Base-by-base conservation (phyloP, 2,888 invertebrate species). In the Polyommatus iphigenia region DNA sequence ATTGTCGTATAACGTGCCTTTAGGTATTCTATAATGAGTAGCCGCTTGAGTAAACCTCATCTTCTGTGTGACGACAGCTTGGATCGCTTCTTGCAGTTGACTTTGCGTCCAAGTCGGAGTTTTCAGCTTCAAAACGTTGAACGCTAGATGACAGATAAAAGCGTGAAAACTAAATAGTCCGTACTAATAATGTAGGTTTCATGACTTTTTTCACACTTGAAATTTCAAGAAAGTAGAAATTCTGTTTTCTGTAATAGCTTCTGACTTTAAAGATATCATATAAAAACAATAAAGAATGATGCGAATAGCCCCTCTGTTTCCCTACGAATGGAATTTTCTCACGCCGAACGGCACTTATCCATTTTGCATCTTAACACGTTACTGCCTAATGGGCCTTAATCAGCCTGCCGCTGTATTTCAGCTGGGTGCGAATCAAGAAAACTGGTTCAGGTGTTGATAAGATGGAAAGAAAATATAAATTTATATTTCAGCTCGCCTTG, bases 11-110 rank as follows among this genome's bases (percentile, higher is more conserved):
- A 97, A 92, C 0, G 97, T 97, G 78, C 97, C 97, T 88, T 97
- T 97, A 0, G 97, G 97, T 86, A 97, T 96, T 79, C 96, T 95
- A 90, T 95, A 97, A 84, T 95, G 94, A 24, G 95, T 94, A 18
- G 96, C 95, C 0, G 97, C 97, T 88, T 96, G 96, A 6, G 97
- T 97, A 90, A 97, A 97, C 80, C 97, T 95, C 96, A 97, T 96
- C 87, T 95, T 95, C 89, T 97, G 97, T 4, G 95, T 96, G 83
- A 96, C 96, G 76, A 97, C 96, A 0, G 97, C 96, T 84, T 96
- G 95, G 81, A 97, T 96, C 72, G 97, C 97, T 86, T 96, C 96
- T 88, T 96, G 96, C 71, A 97, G 95, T 87, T 96, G 96, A 79
- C 94, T 95, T 85, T 96, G 96, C 15, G 96, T 96, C 97, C 97